Evolutionary conservation across 2,888 invertebrate genomes (phyloP), one percentile per base, ranked within the genome.

Genomic region (Pterobdella sp.): DNA sequence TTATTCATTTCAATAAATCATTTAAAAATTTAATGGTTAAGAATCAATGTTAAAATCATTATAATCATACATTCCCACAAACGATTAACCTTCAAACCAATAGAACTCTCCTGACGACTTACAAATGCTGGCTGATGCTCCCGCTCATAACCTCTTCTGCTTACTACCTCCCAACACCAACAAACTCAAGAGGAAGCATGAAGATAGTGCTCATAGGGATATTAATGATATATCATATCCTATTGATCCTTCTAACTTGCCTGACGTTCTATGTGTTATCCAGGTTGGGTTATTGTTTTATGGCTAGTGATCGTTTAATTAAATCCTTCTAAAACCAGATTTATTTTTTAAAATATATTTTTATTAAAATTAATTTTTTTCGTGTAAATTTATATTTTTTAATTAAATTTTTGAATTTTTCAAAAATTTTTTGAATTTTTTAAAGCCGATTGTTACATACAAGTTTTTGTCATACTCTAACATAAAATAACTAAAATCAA

Each of bases 121-220:
- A 63, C 96, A 97, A 86, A 90, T 98, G 88, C 88, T 99, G 86
- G 94, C 96, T 22, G 98, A 98, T 85, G 97, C 97, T n/a, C 97
- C 98, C 0, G 95, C 95, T 0, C 98, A 99, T 85, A 92, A 94
- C 82, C 84, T 98, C 73, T 99, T 97, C 85, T 95, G 94, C 78
- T 86, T 98, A 56, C 86, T 97, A 76, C 91, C 91, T 0, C 96
- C 97, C 97, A 49, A 79, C 81, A 14, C 7, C 10, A 10, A n/a
- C n/a, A 63, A 26, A 7, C 7, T 14, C 26, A 65, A 35, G 4
- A 65, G 3, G 2, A 65, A 65, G 4, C 26, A 65, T 31, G 32
- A 65, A 10, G 29, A 65, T 31, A n/a, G 60, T 56, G n/a, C n/a
- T 56, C 4, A 26, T 56, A 56, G 60, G 18, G 26, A 26, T 56